These are phyloP conservation scores for Hylaeus volcanicus DNA, from an alignment of 1,140 invertebrate species.

Conservation along the genomic window DNA sequence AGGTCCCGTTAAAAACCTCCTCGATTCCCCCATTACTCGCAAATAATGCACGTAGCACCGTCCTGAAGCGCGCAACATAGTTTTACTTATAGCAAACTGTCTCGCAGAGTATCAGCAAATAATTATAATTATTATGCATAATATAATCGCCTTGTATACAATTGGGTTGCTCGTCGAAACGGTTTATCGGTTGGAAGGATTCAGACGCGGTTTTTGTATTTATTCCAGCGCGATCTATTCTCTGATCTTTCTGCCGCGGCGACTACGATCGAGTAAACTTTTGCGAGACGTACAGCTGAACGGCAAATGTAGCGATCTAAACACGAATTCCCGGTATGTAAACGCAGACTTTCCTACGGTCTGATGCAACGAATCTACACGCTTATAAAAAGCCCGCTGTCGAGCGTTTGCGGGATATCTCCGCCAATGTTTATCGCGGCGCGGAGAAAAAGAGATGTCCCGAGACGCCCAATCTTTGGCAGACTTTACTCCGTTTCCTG, in stretches of 20 bases:
- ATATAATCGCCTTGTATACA: too few relatives aligned
- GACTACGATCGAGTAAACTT: constrained; percentile 51
- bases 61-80: too few relatives aligned
- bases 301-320: constrained; percentile 61
- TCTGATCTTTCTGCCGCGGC: constrained; percentile 19
- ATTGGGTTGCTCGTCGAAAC: background rate
- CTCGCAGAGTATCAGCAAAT: too few relatives aligned
- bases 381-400: constrained; percentile 25
- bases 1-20: background rate
- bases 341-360: constrained; percentile 56
- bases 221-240: background rate
- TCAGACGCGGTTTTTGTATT: background rate
- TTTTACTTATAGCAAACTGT: too few relatives aligned
- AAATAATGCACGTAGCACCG: too few relatives aligned
- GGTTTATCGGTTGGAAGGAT: background rate
- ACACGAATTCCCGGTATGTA: constrained; percentile 55
- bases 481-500: constrained; percentile 27
- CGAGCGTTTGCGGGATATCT: background rate
- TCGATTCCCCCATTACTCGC: too few relatives aligned
- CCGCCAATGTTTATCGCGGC: constrained; percentile 10
- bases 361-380: constrained; percentile 43
- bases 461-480: constrained; percentile 6
- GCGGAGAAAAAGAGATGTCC: constrained; percentile 8
- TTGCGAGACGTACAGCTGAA: constrained; percentile 52
- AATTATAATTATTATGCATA: too few relatives aligned